Base-by-base conservation (phyloP, 2,113 vertebrate species). In the Oncorhynchus tshawytscha region DNA sequence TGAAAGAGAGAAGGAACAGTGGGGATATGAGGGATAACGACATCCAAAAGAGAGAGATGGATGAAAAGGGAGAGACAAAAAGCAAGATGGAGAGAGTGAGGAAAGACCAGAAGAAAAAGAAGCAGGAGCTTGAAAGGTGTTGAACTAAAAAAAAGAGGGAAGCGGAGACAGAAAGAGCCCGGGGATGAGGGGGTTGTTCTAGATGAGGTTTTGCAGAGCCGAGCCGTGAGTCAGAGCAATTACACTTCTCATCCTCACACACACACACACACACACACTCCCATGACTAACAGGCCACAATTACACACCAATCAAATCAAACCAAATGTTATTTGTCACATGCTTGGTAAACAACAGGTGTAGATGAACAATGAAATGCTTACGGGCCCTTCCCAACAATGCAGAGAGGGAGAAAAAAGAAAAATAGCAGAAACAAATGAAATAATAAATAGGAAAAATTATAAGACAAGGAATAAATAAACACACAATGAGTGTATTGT, bases 201-300 rank as follows among this genome's bases (percentile, higher is more conserved):
- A 27, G 27, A 81, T 72, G 12, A 75, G n/a, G 67, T 51, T 77
- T 72, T 71, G 45, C 39, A 81, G 76, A 68, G 76, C 85, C 57
- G 16, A 16, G 51, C 20, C 20, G 76, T 78, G 81, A 1, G 20
- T 39, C 76, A 85, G 78, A 73, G 75, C 75, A 85, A 88, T 86
- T 82, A 88, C 71, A 75, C 71, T 31, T 73, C 76, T 34, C 76
- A 78, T 72, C 75, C 69, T 80, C 34, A 34, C 34, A 34, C 34
- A 6, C 31, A 34, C 31, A 31, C 31, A 31, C 31, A 31, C 31
- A 31, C 29, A 5, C 29, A 34, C 31, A 34, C 78, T 75, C 76
- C 59, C 24, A 80, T 57, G 78, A 84, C 29, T 20, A 22, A 4
- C 57, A 67, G 45, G 64, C 65, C 24, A 25, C 51, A 72, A 24